A percentile compares a stretch with the other conserved stretches of the same genome.
phyloP scores from a whole-genome alignment of 1,140 invertebrate species.

The Rhagoletis zephyria region DNA sequence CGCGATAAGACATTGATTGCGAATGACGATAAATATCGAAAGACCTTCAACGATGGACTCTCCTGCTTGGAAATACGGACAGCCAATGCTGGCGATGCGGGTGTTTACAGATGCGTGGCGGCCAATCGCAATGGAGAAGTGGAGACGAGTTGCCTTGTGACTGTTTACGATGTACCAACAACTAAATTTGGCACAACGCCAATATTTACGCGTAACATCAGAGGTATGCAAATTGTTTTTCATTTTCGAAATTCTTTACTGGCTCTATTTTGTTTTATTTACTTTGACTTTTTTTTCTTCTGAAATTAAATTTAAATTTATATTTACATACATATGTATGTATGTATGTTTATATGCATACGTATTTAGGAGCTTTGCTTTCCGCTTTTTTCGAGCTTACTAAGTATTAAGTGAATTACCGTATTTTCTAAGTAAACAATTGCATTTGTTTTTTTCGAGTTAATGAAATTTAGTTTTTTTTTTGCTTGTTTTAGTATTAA shows the following conservation, averaged over 20 bases:
- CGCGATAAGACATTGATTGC: conserved; percentile 79
- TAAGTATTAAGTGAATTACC: neutral
- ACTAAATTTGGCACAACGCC: conserved; percentile 72
- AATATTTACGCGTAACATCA: conserved; percentile 73
- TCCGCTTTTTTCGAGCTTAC: neutral
- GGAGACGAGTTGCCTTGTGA: conserved; percentile 72
- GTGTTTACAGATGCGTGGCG: conserved; percentile 70
- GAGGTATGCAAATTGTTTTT: conserved; percentile 67
- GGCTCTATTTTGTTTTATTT: conserved; percentile 8
- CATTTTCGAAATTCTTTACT: conserved; percentile 10
- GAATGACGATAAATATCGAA: conserved; percentile 66
- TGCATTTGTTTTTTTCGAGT: neutral
- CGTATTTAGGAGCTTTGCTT: conserved; percentile 23
- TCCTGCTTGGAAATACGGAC: conserved; percentile 77
- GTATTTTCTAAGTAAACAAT: neutral
- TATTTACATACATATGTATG: neutral
- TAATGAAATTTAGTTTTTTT: neutral
- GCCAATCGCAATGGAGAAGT: conserved; percentile 72
- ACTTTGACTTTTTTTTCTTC: conserved; percentile 18
- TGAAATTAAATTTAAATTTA: conserved; percentile 21
- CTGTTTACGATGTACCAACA: conserved; percentile 71
- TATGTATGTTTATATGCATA: neutral
- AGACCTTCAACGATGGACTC: conserved; percentile 76
- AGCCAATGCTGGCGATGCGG: conserved; percentile 67
- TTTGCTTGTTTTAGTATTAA: neutral